Conservation (phyloP, 2,797 vertebrate species). For the Mionectes olivaceus region DNA sequence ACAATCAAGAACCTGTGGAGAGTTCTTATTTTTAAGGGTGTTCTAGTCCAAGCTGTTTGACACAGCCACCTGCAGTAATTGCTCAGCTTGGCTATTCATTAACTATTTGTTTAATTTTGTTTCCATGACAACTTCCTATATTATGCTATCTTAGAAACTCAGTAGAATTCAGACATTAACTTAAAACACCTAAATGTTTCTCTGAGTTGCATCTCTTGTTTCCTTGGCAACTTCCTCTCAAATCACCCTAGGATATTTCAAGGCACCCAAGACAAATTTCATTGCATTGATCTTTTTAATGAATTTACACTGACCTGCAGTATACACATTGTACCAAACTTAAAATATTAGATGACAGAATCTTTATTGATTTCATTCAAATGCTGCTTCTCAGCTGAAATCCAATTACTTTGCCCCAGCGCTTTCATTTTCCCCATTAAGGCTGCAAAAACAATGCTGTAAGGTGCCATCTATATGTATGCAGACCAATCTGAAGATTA, state of each 20-base stretch:
- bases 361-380: slow-evolving; percentile 69
- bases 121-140: slow-evolving; percentile 61
- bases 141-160: background rate
- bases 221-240: slow-evolving; percentile 64
- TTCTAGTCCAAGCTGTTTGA: background rate
- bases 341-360: slow-evolving; percentile 69
- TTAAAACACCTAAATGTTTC: slow-evolving; percentile 37
- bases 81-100: slow-evolving; percentile 12
- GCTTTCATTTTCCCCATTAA: slow-evolving; percentile 38
- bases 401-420: slow-evolving; percentile 57
- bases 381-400: slow-evolving; percentile 46
- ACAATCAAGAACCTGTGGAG: background rate
- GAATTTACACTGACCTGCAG: slow-evolving; percentile 59
- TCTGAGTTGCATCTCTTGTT: slow-evolving; percentile 51
- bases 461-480: background rate
- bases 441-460: slow-evolving; percentile 39
- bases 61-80: background rate
- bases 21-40: background rate
- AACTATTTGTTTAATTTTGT: slow-evolving; percentile 48
- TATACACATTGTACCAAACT: slow-evolving; percentile 37
- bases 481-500: slow-evolving; percentile 52
- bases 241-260: slow-evolving; percentile 53
- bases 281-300: slow-evolving; percentile 49
- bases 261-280: slow-evolving; percentile 60
- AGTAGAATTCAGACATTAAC: slow-evolving; percentile 23